Evolutionary conservation across 2,888 invertebrate species (phyloP).

Genomic region (Fissipunctia ypsillon): DNA sequence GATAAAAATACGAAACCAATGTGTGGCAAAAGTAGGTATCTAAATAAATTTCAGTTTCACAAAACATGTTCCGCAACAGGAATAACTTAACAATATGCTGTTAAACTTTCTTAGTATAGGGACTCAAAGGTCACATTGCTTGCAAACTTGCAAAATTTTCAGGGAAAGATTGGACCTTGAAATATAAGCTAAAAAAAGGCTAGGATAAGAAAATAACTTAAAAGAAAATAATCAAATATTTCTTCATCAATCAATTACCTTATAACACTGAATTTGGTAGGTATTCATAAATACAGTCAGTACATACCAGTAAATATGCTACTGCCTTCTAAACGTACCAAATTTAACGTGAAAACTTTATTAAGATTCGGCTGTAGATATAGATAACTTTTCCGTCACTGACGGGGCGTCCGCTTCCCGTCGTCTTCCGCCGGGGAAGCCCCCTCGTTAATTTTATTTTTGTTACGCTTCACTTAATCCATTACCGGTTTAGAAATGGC

Average conservation of each 20-base stretch:
- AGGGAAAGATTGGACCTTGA: neutral
- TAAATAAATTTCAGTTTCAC: constrained; percentile 49
- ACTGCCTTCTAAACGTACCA: constrained; percentile 61
- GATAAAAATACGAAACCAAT: constrained; percentile 23
- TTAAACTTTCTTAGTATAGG: constrained; percentile 27
- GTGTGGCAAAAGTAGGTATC: constrained; percentile 10
- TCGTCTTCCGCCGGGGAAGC: constrained; percentile 83
- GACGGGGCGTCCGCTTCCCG: constrained; percentile 83
- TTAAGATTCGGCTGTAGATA: constrained; percentile 82
- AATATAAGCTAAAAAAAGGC: neutral
- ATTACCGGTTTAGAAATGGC: constrained; percentile 76
- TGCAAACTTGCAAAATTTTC: constrained; percentile 26
- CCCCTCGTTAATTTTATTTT: constrained; percentile 88
- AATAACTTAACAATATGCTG: constrained; percentile 42
- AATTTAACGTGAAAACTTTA: constrained; percentile 80
- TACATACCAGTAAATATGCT: constrained; percentile 57
- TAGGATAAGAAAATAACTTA: neutral
- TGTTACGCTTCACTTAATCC: constrained; percentile 83
- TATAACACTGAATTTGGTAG: neutral
- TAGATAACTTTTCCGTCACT: constrained; percentile 82
- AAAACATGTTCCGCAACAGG: constrained; percentile 29
- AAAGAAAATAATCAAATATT: neutral
- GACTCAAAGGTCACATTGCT: constrained; percentile 25
- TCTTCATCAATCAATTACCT: constrained; percentile 5
- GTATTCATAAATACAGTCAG: constrained; percentile 28